Conservation (phyloP, 1,140 invertebrate genomes). For the Grapholita molesta region DNA sequence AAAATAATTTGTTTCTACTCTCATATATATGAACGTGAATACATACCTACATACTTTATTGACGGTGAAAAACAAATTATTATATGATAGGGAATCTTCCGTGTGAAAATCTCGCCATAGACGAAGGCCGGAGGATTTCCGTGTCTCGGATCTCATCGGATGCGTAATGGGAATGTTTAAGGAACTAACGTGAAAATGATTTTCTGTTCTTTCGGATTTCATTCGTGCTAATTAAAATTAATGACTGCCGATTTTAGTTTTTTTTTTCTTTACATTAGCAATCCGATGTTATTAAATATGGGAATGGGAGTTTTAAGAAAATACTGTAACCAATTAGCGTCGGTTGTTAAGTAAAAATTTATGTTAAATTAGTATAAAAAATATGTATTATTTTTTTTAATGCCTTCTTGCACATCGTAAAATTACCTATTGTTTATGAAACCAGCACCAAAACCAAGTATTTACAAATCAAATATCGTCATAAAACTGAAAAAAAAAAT, state of each 20-base stretch:
- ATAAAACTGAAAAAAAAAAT: no score
- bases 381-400: no score
- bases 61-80: background rate
- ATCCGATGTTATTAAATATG: no score
- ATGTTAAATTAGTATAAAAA: no score
- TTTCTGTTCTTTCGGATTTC: background rate
- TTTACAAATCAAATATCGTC: no score
- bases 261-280: no score
- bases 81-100: background rate
- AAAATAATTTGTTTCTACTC: background rate
- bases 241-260: background rate
- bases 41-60: background rate
- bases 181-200: background rate
- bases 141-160: background rate
- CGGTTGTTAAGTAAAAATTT: no score
- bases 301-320: no score
- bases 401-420: no score
- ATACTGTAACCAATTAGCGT: no score
- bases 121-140: conserved; percentile 3
- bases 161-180: background rate
- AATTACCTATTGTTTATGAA: no score
- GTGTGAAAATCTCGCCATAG: background rate
- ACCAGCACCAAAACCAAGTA: no score
- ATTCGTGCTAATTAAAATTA: background rate
- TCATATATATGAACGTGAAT: background rate